Evolutionary conservation across 2,113 vertebrate genomes (phyloP).

Genomic region (Chelonoidis abingdonii): DNA sequence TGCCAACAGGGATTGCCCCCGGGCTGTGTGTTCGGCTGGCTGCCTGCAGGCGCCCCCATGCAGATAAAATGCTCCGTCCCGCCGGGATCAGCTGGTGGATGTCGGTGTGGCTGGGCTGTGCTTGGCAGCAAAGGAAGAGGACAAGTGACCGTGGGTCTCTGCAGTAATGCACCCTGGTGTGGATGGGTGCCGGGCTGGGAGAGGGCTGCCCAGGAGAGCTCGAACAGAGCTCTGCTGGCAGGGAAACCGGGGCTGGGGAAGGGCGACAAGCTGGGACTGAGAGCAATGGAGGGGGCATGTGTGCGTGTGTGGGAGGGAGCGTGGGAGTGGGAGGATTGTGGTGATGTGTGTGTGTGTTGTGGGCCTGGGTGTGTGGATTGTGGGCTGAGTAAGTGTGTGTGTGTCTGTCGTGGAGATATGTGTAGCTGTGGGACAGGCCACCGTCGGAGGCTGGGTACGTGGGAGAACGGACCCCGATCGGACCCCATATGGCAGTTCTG

Average conservation of each 20-base stretch:
- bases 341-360: background rate
- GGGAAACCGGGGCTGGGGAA: background rate
- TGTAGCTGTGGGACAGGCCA: background rate
- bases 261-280: background rate
- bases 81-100: background rate
- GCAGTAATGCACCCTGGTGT: background rate
- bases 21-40: background rate
- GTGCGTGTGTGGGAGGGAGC: background rate
- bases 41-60: no score
- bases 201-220: no score
- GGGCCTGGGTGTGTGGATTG: background rate
- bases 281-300: background rate
- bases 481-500: background rate
- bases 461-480: background rate
- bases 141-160: background rate
- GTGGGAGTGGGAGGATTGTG: no score
- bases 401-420: background rate
- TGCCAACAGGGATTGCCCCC: background rate
- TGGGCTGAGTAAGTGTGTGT: background rate
- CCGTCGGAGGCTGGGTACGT: fast-evolving
- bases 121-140: background rate
- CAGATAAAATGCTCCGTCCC: background rate
- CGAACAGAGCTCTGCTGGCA: no score
- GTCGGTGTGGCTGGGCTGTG: no score
- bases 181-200: no score